phyloP scores from a whole-genome alignment of 64 coral and sea anemone genomes.

The Porites australiensis region DNA sequence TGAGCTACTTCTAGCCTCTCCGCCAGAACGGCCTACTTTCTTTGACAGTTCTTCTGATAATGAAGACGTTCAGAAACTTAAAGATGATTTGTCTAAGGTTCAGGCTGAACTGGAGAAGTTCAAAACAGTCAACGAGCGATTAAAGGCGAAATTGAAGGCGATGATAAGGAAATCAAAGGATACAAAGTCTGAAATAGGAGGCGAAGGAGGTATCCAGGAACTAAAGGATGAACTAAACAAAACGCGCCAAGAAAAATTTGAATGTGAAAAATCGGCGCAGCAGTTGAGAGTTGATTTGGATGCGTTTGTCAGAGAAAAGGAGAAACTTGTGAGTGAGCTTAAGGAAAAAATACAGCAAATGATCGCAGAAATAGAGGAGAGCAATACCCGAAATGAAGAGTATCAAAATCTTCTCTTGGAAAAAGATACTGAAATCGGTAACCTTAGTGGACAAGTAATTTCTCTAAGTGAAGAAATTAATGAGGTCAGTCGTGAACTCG shows the following conservation, averaged over 20 bases:
- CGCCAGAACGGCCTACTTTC: background rate
- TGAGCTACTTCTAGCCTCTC: slow-evolving; percentile 11
- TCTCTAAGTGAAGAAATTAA: slow-evolving; percentile 6
- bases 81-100: slow-evolving; percentile 15
- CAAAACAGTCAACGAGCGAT: slow-evolving; percentile 26
- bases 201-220: background rate
- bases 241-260: slow-evolving; percentile 72
- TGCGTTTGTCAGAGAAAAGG: slow-evolving; percentile 78
- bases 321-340: slow-evolving; percentile 68
- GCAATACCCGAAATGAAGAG: slow-evolving; percentile 40
- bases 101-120: slow-evolving; percentile 17
- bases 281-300: slow-evolving; percentile 83
- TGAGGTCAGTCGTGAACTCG: background rate
- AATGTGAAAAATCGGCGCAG: slow-evolving; percentile 66
- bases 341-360: slow-evolving; percentile 60
- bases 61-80: slow-evolving; percentile 1
- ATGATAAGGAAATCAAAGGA: slow-evolving; percentile 55
- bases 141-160: slow-evolving; percentile 44
- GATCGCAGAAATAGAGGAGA: slow-evolving; percentile 60
- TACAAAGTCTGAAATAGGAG: slow-evolving; percentile 37
- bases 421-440: slow-evolving; percentile 5
- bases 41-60: background rate
- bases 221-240: slow-evolving; percentile 59
- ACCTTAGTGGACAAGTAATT: background rate
- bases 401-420: slow-evolving; percentile 54